Evolutionary conservation across 2,797 vertebrate species (phyloP).

Genomic region (Cuculus canorus): DNA sequence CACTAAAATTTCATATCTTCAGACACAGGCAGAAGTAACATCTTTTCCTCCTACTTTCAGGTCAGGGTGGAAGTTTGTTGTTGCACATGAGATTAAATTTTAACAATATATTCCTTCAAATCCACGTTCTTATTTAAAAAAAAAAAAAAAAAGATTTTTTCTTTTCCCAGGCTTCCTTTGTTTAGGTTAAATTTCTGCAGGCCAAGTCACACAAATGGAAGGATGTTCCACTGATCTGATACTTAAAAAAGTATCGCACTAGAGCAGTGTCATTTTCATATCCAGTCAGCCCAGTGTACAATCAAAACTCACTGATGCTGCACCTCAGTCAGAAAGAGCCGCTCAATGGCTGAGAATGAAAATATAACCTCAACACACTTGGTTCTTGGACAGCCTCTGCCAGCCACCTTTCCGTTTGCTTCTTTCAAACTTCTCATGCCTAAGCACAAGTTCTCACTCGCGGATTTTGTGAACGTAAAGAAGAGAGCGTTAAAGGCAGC

Average conservation of each 20-base stretch:
- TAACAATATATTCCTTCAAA: background rate
- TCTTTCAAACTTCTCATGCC: background rate
- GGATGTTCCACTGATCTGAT: background rate
- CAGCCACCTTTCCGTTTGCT: background rate
- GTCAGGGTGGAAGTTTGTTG: background rate
- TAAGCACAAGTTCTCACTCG: constrained; percentile 3
- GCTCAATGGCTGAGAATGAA: background rate
- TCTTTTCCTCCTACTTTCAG: background rate
- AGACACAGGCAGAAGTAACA: background rate
- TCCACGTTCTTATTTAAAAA: background rate
- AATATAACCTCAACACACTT: background rate
- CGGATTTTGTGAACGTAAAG: background rate
- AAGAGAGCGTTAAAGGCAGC: background rate
- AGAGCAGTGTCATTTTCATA: background rate
- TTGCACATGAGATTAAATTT: background rate
- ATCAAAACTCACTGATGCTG: background rate
- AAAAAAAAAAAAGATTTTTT: background rate
- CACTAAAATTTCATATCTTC: background rate
- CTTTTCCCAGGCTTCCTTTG: background rate
- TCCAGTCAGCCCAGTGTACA: background rate
- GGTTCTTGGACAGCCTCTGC: background rate
- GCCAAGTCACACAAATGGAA: background rate
- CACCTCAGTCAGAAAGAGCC: background rate
- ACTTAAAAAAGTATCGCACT: background rate
- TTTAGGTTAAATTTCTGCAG: background rate